Percentiles rank a stretch among this genome's conserved stretches.
These are phyloP conservation scores for Ophthalmolycus amberensis DNA, from an alignment of 2,113 vertebrate species.

Conservation along the genomic window DNA sequence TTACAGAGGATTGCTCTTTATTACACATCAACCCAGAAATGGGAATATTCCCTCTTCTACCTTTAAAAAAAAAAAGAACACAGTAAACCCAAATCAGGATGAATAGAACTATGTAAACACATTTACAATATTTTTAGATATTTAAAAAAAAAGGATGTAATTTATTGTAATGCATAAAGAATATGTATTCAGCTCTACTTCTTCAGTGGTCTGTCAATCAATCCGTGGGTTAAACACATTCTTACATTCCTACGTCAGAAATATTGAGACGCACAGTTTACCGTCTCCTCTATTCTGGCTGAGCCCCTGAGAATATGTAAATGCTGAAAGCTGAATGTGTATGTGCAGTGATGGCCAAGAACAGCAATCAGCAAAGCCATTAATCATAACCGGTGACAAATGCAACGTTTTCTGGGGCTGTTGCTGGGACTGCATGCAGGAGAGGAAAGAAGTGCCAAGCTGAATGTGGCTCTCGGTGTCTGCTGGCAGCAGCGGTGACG, in stretches of 20 bases:
- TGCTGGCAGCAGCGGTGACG: slow-evolving; percentile 57
- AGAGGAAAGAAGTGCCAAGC: slow-evolving; percentile 48
- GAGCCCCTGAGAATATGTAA: slow-evolving; percentile 45
- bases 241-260: not conserved
- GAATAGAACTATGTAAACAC: not conserved
- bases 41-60: too few relatives aligned
- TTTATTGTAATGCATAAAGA: not conserved
- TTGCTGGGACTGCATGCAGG: slow-evolving; percentile 50
- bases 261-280: slow-evolving; percentile 27
- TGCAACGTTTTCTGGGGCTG: slow-evolving; percentile 60
- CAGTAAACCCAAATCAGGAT: not conserved
- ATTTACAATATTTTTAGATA: not conserved
- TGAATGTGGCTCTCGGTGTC: slow-evolving; percentile 58
- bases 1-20: slow-evolving; percentile 3
- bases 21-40: not conserved
- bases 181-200: not conserved
- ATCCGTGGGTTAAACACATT: not conserved
- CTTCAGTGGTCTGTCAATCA: not conserved
- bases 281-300: slow-evolving; percentile 22
- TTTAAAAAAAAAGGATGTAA: not conserved
- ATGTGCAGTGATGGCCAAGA: slow-evolving; percentile 63
- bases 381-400: slow-evolving; percentile 73
- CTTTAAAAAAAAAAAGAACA: not conserved
- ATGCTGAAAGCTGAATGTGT: slow-evolving; percentile 57
- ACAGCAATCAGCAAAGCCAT: slow-evolving; percentile 74